A percentile compares a stretch with the other conserved stretches of the same genome.
phyloP scores from a whole-genome alignment of 2,113 vertebrate species.

The Siniperca knerii region DNA sequence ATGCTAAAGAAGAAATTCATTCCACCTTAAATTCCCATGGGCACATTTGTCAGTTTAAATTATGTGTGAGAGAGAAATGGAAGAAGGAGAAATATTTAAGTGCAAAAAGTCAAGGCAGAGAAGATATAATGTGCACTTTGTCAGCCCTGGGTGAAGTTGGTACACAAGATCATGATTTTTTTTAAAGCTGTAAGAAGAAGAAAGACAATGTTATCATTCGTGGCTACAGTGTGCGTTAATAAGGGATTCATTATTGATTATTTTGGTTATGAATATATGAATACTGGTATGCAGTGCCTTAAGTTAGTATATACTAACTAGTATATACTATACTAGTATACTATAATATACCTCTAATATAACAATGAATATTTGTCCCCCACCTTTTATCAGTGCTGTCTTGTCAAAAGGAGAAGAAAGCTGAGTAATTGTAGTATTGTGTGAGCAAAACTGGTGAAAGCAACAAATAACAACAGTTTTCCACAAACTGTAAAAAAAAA shows the following conservation, averaged over 20 bases:
- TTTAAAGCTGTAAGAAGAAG: too few relatives aligned
- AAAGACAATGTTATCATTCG: not conserved
- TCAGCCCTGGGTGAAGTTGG: not conserved
- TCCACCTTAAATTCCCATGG: slow-evolving; percentile 25
- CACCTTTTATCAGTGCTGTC: not conserved
- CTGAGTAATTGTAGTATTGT: not conserved
- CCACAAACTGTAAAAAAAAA: too few relatives aligned
- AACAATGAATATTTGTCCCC: not conserved
- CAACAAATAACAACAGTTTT: not conserved
- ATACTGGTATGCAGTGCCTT: not conserved
- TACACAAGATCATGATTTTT: not conserved
- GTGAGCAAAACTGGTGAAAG: too few relatives aligned
- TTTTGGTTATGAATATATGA: not conserved
- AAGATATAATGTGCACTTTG: not conserved
- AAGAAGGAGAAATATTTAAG: not conserved
- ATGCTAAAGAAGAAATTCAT: slow-evolving; percentile 20
- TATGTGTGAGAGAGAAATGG: slow-evolving; percentile 27
- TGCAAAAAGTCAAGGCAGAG: not conserved
- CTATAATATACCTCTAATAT: not conserved
- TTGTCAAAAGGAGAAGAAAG: not conserved
- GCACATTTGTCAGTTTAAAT: slow-evolving; percentile 33
- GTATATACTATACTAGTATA: too few relatives aligned
- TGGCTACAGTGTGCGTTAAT: not conserved
- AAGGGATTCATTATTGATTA: not conserved
- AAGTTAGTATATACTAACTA: not conserved